Percentiles rank a stretch among this genome's conserved stretches.
Conservation (phyloP, 2,113 vertebrate species). For the Crotalus horridus region DNA sequence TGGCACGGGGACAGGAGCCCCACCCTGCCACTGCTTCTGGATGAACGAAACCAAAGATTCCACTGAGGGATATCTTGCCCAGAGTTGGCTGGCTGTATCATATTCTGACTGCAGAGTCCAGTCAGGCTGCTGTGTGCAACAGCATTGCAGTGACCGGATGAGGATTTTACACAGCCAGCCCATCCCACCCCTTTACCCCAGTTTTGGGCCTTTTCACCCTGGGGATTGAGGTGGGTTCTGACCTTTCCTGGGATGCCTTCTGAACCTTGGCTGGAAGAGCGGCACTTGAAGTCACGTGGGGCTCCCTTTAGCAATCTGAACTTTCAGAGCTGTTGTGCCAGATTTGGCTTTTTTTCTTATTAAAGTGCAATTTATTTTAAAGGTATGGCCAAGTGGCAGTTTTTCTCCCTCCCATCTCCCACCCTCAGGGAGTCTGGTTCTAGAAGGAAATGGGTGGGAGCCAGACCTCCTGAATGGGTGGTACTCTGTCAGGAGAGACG, state of each 20-base stretch:
- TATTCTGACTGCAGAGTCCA: neutral
- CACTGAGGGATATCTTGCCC: neutral
- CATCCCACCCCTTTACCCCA: neutral
- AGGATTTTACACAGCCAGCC: neutral
- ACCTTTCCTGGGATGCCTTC: neutral
- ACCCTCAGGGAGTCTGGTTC: neutral
- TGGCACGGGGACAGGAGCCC: neutral
- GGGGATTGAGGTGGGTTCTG: neutral
- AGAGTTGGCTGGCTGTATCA: neutral
- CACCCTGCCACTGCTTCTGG: neutral
- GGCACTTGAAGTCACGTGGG: neutral
- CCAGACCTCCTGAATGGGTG: neutral
- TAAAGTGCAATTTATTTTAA: constrained; percentile 43
- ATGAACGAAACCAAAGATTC: constrained; percentile 24
- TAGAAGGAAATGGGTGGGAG: neutral
- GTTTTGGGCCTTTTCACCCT: neutral
- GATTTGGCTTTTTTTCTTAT: constrained; percentile 26
- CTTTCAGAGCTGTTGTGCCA: neutral
- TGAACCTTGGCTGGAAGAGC: neutral
- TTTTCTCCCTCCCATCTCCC: neutral
- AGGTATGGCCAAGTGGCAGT: neutral
- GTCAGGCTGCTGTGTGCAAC: neutral
- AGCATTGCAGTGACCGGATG: neutral
- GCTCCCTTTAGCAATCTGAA: neutral
- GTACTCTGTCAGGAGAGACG: neutral